Base-by-base conservation (phyloP, 2,888 invertebrate species). In the Clanis bilineata region DNA sequence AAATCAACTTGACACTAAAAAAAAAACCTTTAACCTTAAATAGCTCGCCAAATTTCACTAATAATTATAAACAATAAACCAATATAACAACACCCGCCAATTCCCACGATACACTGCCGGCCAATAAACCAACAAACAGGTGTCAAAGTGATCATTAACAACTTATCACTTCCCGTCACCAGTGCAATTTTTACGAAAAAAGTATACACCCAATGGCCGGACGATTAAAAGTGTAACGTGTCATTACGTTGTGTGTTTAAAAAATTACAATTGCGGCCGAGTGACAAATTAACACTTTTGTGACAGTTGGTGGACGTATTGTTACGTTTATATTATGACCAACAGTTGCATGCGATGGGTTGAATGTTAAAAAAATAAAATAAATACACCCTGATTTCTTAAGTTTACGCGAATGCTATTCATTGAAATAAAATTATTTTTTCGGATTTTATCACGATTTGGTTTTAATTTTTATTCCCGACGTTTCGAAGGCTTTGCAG, bases 131-230 rank as follows among this genome's bases (percentile, higher is more conserved):
- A 47, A 39, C 58, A 28, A 69, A 80, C 88, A 90, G 89, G 88
- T 90, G 90, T 83, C 80, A 82, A 77, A 77, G 71, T 82, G 74
- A 70, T 79, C 84, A 90, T 90, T 91, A 90, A 66, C 88, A 79
- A 86, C 69, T 90, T 90, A 83, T 83, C 90, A 77, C 87, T 83
- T 87, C 85, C 88, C 78, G 77, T 73, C 61, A 12, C 15, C 36
- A 2, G n/a, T 47, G 23, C 57, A 57, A 57, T 57, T 57, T 57
- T 18, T 28, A n/a, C n/a, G 18, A 28, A 70, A 67, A 70, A 70
- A 67, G 56, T 59, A 63, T 63, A 56, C 60, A 45, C 56, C 12
- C 22, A 65, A 63, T 58, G 23, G 28, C 38, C 56, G 41, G 44
- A 44, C 44, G 51, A 51, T 51, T 51, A 51, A 47, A 47, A 51